A percentile compares a stretch with the other conserved stretches of the same genome.
Conservation (phyloP, 1,140 invertebrate species). For the Ceratosolen solmsi region DNA sequence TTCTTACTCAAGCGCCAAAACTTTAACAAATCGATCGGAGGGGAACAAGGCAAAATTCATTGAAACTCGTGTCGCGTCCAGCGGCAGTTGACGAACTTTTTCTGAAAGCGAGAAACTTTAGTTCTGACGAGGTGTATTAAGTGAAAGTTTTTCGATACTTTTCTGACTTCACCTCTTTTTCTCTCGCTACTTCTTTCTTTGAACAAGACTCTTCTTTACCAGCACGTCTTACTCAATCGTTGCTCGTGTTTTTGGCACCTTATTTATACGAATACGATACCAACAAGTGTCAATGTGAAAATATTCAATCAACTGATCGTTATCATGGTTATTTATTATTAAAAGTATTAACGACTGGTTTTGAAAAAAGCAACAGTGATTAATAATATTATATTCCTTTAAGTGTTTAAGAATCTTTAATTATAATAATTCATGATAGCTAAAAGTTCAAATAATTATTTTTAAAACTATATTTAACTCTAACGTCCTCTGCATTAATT, state of each 20-base stretch:
- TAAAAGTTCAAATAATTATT: too few species aligned
- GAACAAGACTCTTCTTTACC: background rate
- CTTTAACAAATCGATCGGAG: slow-evolving; percentile 11
- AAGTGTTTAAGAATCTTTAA: too few species aligned
- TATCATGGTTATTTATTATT: background rate
- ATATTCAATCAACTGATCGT: background rate
- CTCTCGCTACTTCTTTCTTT: slow-evolving; percentile 11
- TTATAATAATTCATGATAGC: too few species aligned
- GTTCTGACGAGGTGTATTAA: slow-evolving; percentile 34
- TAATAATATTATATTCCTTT: too few species aligned
- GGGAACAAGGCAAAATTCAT: slow-evolving; percentile 30
- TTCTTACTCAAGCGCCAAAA: background rate
- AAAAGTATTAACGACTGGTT: background rate
- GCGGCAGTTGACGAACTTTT: slow-evolving; percentile 30
- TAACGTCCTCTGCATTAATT: too few species aligned
- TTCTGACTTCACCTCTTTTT: background rate
- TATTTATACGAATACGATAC: background rate
- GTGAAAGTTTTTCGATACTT: slow-evolving; percentile 36
- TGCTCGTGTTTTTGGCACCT: background rate
- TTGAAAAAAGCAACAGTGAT: too few species aligned
- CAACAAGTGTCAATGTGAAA: background rate
- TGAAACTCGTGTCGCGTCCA: slow-evolving; percentile 24
- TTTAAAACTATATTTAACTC: too few species aligned
- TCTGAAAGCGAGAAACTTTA: background rate
- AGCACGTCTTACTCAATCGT: background rate